A percentile compares a stretch with the other conserved stretches of the same genome.
These are phyloP conservation scores for Chaetops frenatus DNA, from an alignment of 2,113 vertebrate genomes.

Conservation along the genomic window DNA sequence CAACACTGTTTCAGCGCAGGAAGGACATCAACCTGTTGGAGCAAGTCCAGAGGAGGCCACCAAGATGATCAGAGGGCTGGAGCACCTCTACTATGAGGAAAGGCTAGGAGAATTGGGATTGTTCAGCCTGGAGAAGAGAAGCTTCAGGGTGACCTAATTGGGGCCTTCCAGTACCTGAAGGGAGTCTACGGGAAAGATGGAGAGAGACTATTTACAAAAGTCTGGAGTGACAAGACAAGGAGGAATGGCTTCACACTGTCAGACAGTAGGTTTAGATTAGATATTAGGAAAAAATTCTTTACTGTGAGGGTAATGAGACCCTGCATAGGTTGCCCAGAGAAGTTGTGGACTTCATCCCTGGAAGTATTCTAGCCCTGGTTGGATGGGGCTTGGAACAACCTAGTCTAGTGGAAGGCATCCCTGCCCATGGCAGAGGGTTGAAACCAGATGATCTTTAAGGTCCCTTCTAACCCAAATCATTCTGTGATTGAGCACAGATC, in stretches of 20 bases:
- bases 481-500: neutral
- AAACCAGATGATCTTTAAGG: neutral
- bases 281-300: neutral
- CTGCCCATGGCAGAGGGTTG: neutral
- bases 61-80: neutral
- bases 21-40: neutral
- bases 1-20: neutral
- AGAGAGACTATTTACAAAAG: neutral
- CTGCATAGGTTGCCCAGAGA: neutral
- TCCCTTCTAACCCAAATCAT: neutral
- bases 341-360: neutral
- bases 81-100: neutral
- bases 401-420: neutral
- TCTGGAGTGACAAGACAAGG: neutral
- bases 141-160: neutral
- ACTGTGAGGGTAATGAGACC: neutral
- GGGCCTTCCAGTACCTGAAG: neutral
- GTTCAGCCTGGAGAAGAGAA: neutral
- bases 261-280: neutral
- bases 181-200: neutral
- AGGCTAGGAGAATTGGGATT: neutral
- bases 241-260: neutral
- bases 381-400: neutral
- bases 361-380: neutral
- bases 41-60: neutral